Base-by-base conservation (phyloP, 2,113 vertebrate species). In the Triplophysa siluroides region DNA sequence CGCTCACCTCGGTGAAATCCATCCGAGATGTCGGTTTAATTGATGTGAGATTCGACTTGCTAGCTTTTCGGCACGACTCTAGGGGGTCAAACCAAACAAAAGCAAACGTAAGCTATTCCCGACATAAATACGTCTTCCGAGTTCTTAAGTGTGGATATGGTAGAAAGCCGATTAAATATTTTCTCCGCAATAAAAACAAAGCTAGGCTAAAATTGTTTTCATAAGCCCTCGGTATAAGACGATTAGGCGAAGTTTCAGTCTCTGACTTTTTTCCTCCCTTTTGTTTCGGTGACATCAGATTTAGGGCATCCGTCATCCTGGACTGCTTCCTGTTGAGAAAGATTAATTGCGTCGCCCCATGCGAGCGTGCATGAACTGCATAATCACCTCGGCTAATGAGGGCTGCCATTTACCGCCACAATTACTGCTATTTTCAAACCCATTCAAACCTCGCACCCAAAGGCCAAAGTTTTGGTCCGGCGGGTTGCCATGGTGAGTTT, bases 331-430 rank as follows among this genome's bases (percentile, higher is more conserved):
- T 91, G 89, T 88, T 91, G 89, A 89, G 91, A 92, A 91, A 93
- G 91, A 91, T 93, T 93, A 92, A 93, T 93, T 92, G 92, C 89
- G 88, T 91, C 89, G 89, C 89, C 83, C 88, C 84, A 85, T 83
- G 87, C 90, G 88, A 85, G 87, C 90, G 86, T 89, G 91, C 89
- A 88, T 88, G 90, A 89, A 81, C 84, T 89, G 92, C 91, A 93
- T 92, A 91, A 91, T 92, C 89, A 85, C 85, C 85, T 88, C 82
- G 80, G 33, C 86, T 91, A 90, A 92, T 90, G 90, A 92, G 89
- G 87, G 75, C 84, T 79, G 83, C 77, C 83, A 85, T 85, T 85
- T 85, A 85, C 77, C 76, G 16, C 80, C 80, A 82, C 83, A 85
- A 85, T 85, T 82, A 82, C 83, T 82, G 80, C 80, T 77, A 79